Base-by-base conservation (phyloP, 2,888 invertebrate genomes). In the Hydropsyche betteni region DNA sequence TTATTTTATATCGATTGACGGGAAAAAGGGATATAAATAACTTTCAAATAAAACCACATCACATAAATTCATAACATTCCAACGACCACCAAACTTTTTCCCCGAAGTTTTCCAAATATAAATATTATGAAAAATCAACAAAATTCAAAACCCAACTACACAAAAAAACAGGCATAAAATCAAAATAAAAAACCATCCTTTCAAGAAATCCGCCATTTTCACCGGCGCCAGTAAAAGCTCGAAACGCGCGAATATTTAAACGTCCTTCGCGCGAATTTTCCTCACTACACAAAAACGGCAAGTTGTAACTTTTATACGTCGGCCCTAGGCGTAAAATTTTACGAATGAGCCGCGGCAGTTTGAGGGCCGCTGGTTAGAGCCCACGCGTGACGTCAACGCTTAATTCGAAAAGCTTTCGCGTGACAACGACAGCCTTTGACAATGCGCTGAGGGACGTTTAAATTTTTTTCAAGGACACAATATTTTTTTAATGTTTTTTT, bases 311-410 rank as follows among this genome's bases (percentile, higher is more conserved):
- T n/a, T 55, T n/a, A 8, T n/a, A n/a, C 51, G 51, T 5, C 16
- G 12, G 36, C 7, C 64, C 64, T n/a, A 34, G 12, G 33, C 61
- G 61, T 64, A 64, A 64, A 64, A 64, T 64, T 64, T 64, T 64
- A 64, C 64, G 64, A 64, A 64, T 36, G 33, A 36, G 14, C 64
- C 24, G 64, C 61, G 61, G 33, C 64, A 64, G 64, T 64, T 64
- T 64, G 64, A 64, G 64, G 34, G 34, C 10, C 64, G 36, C 64
- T 36, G 55, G 55, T 16, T 55, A 69, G 44, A 69, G 69, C 50
- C 16, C 51, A 51, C 10, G 16, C 70, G 53, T 70, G 70, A 70
- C 70, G 70, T 70, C 70, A 70, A 53, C 70, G 70, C 52, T 70
- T 53, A 70, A 70, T 53, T 53, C 53, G 24, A 53, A 53, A 70